A percentile compares a stretch with the other conserved stretches of the same genome.
Evolutionary conservation across 2,113 vertebrate genomes (phyloP).

Genomic region (Aptenodytes forsteri): DNA sequence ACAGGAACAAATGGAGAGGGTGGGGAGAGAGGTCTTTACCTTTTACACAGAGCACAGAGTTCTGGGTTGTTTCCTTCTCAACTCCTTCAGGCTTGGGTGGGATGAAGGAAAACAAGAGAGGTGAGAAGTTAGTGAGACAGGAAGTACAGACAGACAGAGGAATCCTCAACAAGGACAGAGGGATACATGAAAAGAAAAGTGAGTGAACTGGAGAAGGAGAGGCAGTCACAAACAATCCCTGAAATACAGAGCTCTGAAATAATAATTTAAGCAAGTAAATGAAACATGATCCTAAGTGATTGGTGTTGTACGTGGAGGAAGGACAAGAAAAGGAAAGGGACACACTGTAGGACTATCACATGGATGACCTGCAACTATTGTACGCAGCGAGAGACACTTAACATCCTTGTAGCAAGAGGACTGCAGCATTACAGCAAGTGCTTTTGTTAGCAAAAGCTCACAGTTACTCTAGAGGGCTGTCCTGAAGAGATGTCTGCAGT

Average conservation of each 20-base stretch:
- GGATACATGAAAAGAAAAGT: not conserved
- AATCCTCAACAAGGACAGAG: not conserved
- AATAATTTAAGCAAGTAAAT: not conserved
- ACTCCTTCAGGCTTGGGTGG: slow-evolving; percentile 73
- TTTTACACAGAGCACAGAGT: slow-evolving; percentile 63
- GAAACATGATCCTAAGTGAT: not conserved
- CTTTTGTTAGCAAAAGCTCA: not conserved
- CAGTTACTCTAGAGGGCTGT: not conserved
- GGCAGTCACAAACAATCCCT: not conserved
- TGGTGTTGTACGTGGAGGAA: not conserved
- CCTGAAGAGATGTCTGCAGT: not conserved
- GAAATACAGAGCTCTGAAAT: not conserved
- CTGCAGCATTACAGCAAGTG: not conserved
- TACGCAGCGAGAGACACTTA: not conserved
- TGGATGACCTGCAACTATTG: not conserved
- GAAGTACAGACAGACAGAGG: not conserved
- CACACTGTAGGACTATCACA: not conserved
- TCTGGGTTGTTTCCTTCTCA: slow-evolving; percentile 67
- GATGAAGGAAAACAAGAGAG: not conserved
- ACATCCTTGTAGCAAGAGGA: not conserved
- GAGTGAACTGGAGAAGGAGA: not conserved
- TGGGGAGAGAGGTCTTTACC: slow-evolving; percentile 51
- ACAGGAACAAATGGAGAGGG: not conserved
- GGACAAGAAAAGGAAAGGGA: not conserved
- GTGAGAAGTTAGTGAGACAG: not conserved